These are phyloP conservation scores for Polyploca ridens DNA, from an alignment of 2,888 invertebrate species.

Conservation along the genomic window DNA sequence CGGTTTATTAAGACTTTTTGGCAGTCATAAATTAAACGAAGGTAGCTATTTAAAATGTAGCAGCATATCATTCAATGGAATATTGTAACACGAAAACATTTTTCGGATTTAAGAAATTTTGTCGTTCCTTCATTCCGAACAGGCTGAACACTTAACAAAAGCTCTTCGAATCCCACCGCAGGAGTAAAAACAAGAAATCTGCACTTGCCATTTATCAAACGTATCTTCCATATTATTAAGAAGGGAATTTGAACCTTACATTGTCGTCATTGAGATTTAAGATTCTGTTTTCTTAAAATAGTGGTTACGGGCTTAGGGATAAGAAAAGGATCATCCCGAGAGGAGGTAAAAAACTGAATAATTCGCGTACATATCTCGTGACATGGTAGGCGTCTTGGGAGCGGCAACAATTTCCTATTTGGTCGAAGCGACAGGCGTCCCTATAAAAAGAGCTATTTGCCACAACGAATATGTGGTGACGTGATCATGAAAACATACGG, in stretches of 20 bases:
- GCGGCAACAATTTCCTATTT: conserved; percentile 74
- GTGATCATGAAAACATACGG: conserved; percentile 28
- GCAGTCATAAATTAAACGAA: too few species aligned
- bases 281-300: conserved; percentile 21
- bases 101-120: background rate
- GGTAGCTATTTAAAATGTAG: too few species aligned
- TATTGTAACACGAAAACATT: background rate
- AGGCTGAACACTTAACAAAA: conserved; percentile 73
- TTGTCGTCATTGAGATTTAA: conserved; percentile 18
- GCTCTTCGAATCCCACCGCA: conserved; percentile 70
- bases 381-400: conserved; percentile 69
- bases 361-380: conserved; percentile 71
- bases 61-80: background rate
- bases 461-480: conserved; percentile 56
- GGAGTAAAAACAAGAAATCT: conserved; percentile 73
- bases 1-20: too few species aligned
- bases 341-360: conserved; percentile 76
- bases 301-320: conserved; percentile 49
- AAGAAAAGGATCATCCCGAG: conserved; percentile 55
- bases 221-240: conserved; percentile 34
- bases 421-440: conserved; percentile 55
- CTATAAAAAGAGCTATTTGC: conserved; percentile 65
- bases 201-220: conserved; percentile 48
- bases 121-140: conserved; percentile 61
- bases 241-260: conserved; percentile 31